Conservation (phyloP, 2,888 invertebrate genomes). For the Odontocerum albicorne region DNA sequence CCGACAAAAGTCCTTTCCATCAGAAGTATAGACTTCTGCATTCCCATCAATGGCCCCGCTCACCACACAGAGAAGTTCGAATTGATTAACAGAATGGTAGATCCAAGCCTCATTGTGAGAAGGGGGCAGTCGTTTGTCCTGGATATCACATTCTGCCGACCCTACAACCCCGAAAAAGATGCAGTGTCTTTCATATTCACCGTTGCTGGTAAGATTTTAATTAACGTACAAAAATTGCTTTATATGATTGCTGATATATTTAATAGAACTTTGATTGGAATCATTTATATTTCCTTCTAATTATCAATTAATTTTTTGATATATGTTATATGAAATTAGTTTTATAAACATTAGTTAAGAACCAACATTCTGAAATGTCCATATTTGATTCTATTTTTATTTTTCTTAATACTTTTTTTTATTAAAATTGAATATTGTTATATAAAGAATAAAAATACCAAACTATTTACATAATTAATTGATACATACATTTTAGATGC, state of each 20-base stretch:
- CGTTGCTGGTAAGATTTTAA: constrained; percentile 61
- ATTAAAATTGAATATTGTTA: too few species aligned
- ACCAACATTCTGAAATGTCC: too few species aligned
- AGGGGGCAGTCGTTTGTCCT: constrained; percentile 81
- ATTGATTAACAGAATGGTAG: constrained; percentile 63
- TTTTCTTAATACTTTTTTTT: not conserved
- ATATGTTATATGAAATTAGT: too few species aligned
- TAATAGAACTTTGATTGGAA: too few species aligned
- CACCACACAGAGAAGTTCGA: constrained; percentile 82
- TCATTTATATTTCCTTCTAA: too few species aligned
- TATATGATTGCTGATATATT: too few species aligned
- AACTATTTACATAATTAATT: not conserved
- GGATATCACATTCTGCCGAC: constrained; percentile 71
- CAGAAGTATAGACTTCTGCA: constrained; percentile 71
- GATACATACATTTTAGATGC: constrained; percentile 64
- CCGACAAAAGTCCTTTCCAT: constrained; percentile 56
- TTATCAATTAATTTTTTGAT: too few species aligned
- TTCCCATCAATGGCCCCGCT: constrained; percentile 70
- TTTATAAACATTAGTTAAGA: too few species aligned
- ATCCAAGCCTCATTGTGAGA: constrained; percentile 72
- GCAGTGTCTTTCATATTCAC: constrained; percentile 84
- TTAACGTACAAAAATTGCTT: too few species aligned
- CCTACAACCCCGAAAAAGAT: constrained; percentile 73
- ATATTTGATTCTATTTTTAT: too few species aligned
- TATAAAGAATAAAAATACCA: not conserved